These are phyloP conservation scores for Lepus townsendii DNA, from an alignment of 2,797 vertebrate species.

Conservation along the genomic window DNA sequence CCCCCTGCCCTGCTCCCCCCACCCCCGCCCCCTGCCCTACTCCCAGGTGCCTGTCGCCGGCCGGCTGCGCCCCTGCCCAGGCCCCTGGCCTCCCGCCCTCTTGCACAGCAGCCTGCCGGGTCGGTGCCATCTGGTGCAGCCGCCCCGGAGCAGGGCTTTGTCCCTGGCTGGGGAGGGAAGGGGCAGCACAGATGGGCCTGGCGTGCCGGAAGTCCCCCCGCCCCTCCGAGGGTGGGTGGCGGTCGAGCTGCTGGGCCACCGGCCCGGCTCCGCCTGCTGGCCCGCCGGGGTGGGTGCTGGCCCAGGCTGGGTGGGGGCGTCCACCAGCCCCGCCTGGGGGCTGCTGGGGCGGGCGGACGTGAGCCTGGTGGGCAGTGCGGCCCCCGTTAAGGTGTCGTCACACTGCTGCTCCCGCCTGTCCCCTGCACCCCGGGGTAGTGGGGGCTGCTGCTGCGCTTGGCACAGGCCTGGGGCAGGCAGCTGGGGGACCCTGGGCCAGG, in stretches of 20 bases:
- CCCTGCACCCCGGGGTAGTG: rapidly evolving
- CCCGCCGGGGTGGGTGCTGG: too few species aligned
- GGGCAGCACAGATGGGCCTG: too few species aligned
- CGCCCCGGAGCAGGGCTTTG: conserved; percentile 45
- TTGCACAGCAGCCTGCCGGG: background rate
- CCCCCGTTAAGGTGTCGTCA: too few species aligned
- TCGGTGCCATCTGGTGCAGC: conserved; percentile 62
- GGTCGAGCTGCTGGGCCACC: too few species aligned
- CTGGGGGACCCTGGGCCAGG: rapidly evolving
- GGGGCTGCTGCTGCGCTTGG: background rate
- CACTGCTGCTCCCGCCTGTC: background rate
- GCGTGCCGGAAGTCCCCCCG: too few species aligned
- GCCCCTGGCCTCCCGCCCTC: background rate
- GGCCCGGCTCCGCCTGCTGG: too few species aligned
- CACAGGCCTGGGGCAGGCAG: too few species aligned
- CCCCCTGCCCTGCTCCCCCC: background rate
- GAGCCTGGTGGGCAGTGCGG: background rate
- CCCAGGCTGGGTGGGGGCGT: too few species aligned
- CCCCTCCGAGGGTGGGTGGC: too few species aligned
- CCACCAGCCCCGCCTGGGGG: too few species aligned
- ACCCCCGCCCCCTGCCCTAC: background rate
- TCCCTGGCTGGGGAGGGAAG: rapidly evolving
- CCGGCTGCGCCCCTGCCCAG: background rate
- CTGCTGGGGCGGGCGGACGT: too few species aligned
- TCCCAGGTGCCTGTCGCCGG: background rate